Conservation (phyloP, 2,113 vertebrate species). For the Aldabrachelys gigantea region DNA sequence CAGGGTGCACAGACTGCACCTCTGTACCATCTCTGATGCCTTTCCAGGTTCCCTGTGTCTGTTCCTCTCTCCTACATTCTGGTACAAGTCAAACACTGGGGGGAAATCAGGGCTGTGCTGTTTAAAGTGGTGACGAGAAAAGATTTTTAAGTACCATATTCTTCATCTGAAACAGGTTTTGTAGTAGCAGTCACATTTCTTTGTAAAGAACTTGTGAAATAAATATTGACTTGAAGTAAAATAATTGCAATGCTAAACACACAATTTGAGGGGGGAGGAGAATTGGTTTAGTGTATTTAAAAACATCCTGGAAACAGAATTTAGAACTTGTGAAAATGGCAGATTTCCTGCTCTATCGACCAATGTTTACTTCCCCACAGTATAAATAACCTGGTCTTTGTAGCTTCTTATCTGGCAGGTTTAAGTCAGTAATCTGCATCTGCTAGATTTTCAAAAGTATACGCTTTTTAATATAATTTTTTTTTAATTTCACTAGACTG, state of each 20-base stretch:
- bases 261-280: not conserved
- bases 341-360: accelerated
- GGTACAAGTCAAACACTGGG: not conserved
- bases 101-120: not conserved
- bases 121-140: not conserved
- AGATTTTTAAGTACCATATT: not conserved
- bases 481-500: conserved; percentile 27
- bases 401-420: not conserved
- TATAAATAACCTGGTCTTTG: no score
- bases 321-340: not conserved
- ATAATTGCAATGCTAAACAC: no score
- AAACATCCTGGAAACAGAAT: not conserved
- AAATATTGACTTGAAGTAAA: no score
- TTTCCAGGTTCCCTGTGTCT: not conserved
- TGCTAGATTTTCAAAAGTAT: accelerated
- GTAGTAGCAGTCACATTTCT: accelerated
- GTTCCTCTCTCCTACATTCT: not conserved
- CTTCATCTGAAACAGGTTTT: not conserved
- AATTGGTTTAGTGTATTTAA: not conserved
- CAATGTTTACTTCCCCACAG: not conserved
- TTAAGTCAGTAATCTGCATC: not conserved
- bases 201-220: not conserved
- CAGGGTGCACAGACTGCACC: no score
- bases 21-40: no score
- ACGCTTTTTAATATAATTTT: not conserved